Evolutionary conservation across 1,140 invertebrate species (phyloP), one percentile per base, ranked within the genome.

Genomic region (Pseudomyrmex flavicornis): DNA sequence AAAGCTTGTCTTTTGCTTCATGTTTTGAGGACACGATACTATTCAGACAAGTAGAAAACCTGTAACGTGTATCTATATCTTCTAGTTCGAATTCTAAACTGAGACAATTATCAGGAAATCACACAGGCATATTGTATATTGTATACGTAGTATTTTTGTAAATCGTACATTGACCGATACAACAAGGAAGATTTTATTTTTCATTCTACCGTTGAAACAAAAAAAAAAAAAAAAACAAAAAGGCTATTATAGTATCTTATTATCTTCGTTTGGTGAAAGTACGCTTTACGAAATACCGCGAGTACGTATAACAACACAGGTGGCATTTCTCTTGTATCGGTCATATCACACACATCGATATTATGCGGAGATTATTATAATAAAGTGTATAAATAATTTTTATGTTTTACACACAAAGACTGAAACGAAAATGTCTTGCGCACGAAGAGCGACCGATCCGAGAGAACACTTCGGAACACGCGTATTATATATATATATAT

Each of bases 241-340:
- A 20, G 0, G 5, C 35, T 35, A 35, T 35, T 35, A 35, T 35
- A 7, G 15, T 52, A 7, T 79, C 7, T n/a, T n/a, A n/a, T 8
- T 8, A 35, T 2, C 8, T 0, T n/a, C 9, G 5, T 9, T 56
- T 54, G 65, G 35, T 13, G 12, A 50, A 70, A 15, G n/a, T 80
- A 50, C 20, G 44, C 8, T 80, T 72, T 72, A 46, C 12, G 54
- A 80, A 50, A 72, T 61, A 59, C 8, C n/a, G 46, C 1, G 22
- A 22, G 3, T 48, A 35, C 7, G 35, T 26, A 10, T 59, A 58
- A 79, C 7, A 13, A 17, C 63, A 69, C 15, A 79, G 61, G 66
- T 80, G 66, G 50, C n/a, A 35, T 35, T 72, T 80, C 76, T 80
- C 54, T 35, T 35, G 54, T 61, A 50, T 80, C 76, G 76, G 54